phyloP scores from a whole-genome alignment of 2,888 invertebrate genomes.

The Microctonus brassicae region DNA sequence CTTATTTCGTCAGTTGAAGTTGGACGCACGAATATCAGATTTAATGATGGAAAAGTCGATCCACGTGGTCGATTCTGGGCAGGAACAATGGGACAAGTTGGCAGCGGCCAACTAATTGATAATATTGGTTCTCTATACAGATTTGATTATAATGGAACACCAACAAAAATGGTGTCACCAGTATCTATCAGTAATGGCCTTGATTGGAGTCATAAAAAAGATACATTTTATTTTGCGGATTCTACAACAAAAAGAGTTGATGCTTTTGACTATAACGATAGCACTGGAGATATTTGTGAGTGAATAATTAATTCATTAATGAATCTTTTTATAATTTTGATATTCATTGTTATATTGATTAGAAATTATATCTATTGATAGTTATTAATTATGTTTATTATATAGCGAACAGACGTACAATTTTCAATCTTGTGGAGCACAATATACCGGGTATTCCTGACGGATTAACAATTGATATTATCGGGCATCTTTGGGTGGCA shows the following conservation, averaged over 20 bases:
- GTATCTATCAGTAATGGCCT: conserved; percentile 84
- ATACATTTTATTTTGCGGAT: conserved; percentile 84
- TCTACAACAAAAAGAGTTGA: conserved; percentile 77
- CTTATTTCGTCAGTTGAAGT: conserved; percentile 69
- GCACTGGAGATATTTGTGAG: conserved; percentile 73
- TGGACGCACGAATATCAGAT: conserved; percentile 71
- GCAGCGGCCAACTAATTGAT: conserved; percentile 63
- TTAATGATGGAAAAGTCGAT: conserved; percentile 82
- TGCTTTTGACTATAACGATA: conserved; percentile 79
- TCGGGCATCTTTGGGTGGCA: conserved; percentile 85
- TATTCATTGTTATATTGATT: background rate
- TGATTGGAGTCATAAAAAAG: conserved; percentile 80
- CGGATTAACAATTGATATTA: conserved; percentile 84
- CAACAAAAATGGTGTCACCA: conserved; percentile 58
- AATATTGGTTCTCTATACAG: conserved; percentile 75
- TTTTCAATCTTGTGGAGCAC: conserved; percentile 74
- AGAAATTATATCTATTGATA: background rate
- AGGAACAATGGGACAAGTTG: conserved; percentile 60
- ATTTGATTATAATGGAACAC: conserved; percentile 63
- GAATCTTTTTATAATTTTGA: background rate
- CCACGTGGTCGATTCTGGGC: conserved; percentile 77
- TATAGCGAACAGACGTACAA: conserved; percentile 73
- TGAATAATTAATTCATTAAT: background rate
- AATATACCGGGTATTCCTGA: conserved; percentile 76
- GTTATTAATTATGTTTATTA: conserved; percentile 16